Percentiles rank a stretch among this genome's conserved stretches.
Evolutionary conservation across 2,888 invertebrate species (phyloP).

Genomic region (Tachystola acroxantha): DNA sequence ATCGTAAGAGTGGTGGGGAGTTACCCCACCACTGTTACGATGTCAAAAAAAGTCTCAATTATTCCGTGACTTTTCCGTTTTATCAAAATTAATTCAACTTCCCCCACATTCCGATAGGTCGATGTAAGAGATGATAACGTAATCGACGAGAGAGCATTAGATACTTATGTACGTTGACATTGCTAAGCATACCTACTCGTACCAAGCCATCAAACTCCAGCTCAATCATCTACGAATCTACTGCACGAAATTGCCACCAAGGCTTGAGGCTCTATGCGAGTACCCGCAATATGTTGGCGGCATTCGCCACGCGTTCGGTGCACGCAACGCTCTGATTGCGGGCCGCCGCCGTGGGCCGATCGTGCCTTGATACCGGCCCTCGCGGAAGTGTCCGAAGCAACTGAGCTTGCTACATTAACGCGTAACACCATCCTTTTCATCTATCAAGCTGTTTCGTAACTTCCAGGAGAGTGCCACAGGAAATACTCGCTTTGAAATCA

Average conservation of each 20-base stretch:
- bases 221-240: background rate
- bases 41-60: too few relatives aligned
- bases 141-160: too few relatives aligned
- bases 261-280: background rate
- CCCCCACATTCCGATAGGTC: too few relatives aligned
- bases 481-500: background rate
- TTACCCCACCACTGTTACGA: too few relatives aligned
- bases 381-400: slow-evolving; percentile 24
- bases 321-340: slow-evolving; percentile 44
- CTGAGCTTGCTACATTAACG: slow-evolving; percentile 12
- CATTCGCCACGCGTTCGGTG: slow-evolving; percentile 11
- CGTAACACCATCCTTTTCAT: slow-evolving; percentile 28
- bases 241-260: slow-evolving; percentile 1
- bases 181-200: too few relatives aligned
- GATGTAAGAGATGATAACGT: too few relatives aligned
- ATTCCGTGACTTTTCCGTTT: too few relatives aligned
- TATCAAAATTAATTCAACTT: too few relatives aligned
- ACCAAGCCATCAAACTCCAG: too few relatives aligned
- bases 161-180: too few relatives aligned
- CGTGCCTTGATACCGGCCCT: slow-evolving; percentile 27
- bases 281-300: background rate
- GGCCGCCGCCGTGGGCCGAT: slow-evolving; percentile 18
- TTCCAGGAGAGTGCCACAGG: slow-evolving; percentile 4
- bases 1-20: too few relatives aligned
- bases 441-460: slow-evolving; percentile 30